Conservation (phyloP, 2,113 vertebrate genomes). For the Vidua chalybeata region DNA sequence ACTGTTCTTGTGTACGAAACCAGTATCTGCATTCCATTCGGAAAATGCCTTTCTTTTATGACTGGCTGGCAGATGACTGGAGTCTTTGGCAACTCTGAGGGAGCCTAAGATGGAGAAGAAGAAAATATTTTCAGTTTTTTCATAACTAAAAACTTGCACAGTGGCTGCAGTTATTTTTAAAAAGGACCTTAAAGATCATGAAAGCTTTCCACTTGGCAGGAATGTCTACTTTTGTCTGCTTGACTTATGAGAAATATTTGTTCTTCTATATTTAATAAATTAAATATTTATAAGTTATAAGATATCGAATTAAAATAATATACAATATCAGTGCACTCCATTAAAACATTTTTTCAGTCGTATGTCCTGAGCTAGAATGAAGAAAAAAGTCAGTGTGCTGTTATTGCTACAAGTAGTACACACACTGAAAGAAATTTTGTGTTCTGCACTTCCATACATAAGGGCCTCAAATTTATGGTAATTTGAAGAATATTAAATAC, state of each 20-base stretch:
- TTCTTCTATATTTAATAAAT: neutral
- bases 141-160: neutral
- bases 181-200: neutral
- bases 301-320: neutral
- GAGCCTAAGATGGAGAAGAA: neutral
- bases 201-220: neutral
- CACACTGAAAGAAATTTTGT: neutral
- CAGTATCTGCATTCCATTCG: neutral
- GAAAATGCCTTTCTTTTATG: neutral
- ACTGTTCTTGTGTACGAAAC: neutral
- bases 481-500: neutral
- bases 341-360: neutral
- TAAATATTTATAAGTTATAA: neutral
- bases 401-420: neutral
- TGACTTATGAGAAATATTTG: neutral
- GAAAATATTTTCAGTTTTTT: neutral
- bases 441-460: neutral
- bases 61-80: neutral
- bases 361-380: neutral
- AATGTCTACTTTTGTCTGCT: neutral
- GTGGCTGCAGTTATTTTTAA: neutral
- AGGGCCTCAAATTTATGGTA: neutral
- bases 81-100: neutral
- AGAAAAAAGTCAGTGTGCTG: neutral
- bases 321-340: neutral